Percentiles rank a stretch among this genome's conserved stretches.
phyloP scores from a whole-genome alignment of 2,888 invertebrate genomes.

The Agriopis marginaria region DNA sequence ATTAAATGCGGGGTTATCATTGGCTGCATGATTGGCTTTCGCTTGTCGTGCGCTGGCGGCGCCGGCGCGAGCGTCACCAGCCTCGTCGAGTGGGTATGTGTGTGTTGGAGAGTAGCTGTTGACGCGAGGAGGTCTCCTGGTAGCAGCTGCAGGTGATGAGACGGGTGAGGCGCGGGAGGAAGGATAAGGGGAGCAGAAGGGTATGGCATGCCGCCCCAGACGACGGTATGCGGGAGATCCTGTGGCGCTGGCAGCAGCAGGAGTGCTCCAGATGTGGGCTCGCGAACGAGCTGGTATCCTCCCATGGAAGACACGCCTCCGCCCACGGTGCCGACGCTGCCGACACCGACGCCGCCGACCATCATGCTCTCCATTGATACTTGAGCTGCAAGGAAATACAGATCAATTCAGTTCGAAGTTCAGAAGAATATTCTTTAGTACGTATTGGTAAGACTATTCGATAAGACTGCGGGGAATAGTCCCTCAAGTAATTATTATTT shows the following conservation, averaged over 20 bases:
- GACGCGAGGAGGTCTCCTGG: constrained; percentile 89
- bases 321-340: constrained; percentile 86
- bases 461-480: too few relatives aligned
- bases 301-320: constrained; percentile 88
- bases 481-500: too few relatives aligned
- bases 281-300: constrained; percentile 94
- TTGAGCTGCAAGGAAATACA: constrained; percentile 84
- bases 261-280: constrained; percentile 93
- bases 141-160: constrained; percentile 89
- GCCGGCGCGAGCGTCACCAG: constrained; percentile 89
- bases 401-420: neutral
- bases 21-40: constrained; percentile 82
- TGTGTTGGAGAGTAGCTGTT: constrained; percentile 88
- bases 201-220: constrained; percentile 90
- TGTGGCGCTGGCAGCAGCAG: constrained; percentile 91
- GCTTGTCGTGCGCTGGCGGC: constrained; percentile 76
- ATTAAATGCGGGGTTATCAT: constrained; percentile 86
- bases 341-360: constrained; percentile 86
- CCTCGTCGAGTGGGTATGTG: constrained; percentile 89
- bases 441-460: too few relatives aligned
- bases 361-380: constrained; percentile 91
- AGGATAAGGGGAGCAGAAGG: constrained; percentile 75
- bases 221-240: constrained; percentile 90
- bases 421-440: too few relatives aligned
- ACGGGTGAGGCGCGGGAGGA: constrained; percentile 84